Conservation (phyloP, 2,888 invertebrate genomes). For the Noctua fimbriata region DNA sequence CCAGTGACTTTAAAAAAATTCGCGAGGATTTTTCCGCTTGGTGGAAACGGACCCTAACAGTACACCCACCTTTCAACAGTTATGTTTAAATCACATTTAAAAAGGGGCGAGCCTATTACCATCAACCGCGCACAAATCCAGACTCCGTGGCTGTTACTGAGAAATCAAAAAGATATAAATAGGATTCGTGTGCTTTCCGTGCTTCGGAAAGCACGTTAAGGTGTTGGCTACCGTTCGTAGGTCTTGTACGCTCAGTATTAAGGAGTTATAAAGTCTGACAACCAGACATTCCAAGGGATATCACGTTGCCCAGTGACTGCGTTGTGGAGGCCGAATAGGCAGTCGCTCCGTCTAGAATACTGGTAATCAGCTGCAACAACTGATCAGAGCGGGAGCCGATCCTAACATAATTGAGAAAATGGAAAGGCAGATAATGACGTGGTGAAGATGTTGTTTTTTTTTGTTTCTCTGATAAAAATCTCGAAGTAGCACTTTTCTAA, state of each 20-base stretch:
- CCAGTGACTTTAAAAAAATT: too few species aligned
- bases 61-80: too few species aligned
- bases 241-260: neutral
- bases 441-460: neutral
- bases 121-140: too few species aligned
- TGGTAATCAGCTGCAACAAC: neutral
- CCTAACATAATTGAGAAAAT: neutral
- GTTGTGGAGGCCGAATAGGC: neutral
- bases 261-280: neutral
- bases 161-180: neutral
- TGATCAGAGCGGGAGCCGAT: neutral
- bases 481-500: neutral
- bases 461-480: neutral
- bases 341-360: neutral
- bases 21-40: too few species aligned
- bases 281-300: neutral
- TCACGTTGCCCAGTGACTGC: neutral
- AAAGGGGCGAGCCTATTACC: too few species aligned
- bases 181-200: neutral
- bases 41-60: too few species aligned
- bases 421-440: neutral
- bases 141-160: too few species aligned
- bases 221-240: neutral
- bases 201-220: neutral
- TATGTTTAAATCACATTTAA: too few species aligned